Conservation (phyloP, 2,888 invertebrate species). For the Taenaris catops region DNA sequence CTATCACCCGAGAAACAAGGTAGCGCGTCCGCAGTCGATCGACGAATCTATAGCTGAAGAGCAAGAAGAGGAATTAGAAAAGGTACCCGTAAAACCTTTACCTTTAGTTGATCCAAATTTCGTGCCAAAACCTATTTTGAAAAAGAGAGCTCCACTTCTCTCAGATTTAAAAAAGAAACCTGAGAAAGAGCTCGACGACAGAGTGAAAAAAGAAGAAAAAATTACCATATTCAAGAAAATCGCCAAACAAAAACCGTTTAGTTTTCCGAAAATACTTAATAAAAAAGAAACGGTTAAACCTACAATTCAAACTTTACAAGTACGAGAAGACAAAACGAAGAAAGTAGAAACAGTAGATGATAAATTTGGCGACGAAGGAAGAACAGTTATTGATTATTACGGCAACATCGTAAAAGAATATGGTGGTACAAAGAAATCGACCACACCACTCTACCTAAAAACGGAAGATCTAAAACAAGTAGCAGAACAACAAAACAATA, state of each 20-base stretch:
- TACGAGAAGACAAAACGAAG: constrained; percentile 28
- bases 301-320: constrained; percentile 27
- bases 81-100: constrained; percentile 79
- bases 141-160: constrained; percentile 72
- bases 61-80: constrained; percentile 75
- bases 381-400: constrained; percentile 88
- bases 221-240: constrained; percentile 61
- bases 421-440: constrained; percentile 71
- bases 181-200: constrained; percentile 28
- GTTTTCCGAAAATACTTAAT: constrained; percentile 53
- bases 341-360: constrained; percentile 43
- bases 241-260: constrained; percentile 57
- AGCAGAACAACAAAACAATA: constrained; percentile 68
- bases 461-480: constrained; percentile 82
- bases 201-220: constrained; percentile 55
- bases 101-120: constrained; percentile 85
- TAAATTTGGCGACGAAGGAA: constrained; percentile 81
- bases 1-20: constrained; percentile 83
- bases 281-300: constrained; percentile 54
- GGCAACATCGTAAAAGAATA: constrained; percentile 88
- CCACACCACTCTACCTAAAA: constrained; percentile 78
- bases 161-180: constrained; percentile 26
- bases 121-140: constrained; percentile 89
- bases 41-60: constrained; percentile 50
- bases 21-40: constrained; percentile 38